Base-by-base conservation (phyloP, 23 tunicate species). In the Oikopleura dioica region DNA sequence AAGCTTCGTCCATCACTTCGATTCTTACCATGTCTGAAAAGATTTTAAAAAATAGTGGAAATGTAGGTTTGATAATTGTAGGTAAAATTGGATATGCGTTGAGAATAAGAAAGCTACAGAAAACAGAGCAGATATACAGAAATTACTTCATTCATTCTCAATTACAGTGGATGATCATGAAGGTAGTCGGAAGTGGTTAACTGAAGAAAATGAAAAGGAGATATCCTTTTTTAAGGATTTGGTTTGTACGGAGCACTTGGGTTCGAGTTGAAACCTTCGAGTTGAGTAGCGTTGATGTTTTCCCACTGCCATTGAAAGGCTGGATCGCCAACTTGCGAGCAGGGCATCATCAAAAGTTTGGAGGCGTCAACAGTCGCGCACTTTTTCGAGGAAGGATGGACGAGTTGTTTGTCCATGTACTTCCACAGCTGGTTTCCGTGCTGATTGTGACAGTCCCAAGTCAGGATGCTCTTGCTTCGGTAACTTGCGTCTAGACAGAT, bases 401-500 rank as follows among this genome's bases (percentile, higher is more conserved):
- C 37, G 1, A 83, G 36, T 38, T 37, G 51, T 37, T 79, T 75
- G 1, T 35, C 37, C 28, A 51, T 36, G 35, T 29, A 32, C 77
- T 81, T 35, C 72, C 72, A 63, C 32, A 63, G 33, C 72, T 86
- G 95, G 59, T 86, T 86, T 32, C 95, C 95, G 26, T 77, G 76
- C 59, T 80, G 86, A 9, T 83, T 81, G 69, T 86, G 95, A 75
- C 95, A 86, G 21, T 82, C 72, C 83, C 84, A 86, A 37, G 84
- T 4, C 1, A 86, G 16, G 0, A 86, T 67, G 1, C 69, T 44
- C 0, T 36, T 28, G 32, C 35, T 59, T 33, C 55, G 35, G 1
- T 79, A 79, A 36, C 77, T 82, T 26, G 83, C 86, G 59, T 86
- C 95, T 26, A 86, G 26, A 38, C 95, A 86, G 16, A 86, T 77